Evolutionary conservation across 2,113 vertebrate species (phyloP), one percentile per base, ranked within the genome.

Genomic region (Illadopsis cleaveri): DNA sequence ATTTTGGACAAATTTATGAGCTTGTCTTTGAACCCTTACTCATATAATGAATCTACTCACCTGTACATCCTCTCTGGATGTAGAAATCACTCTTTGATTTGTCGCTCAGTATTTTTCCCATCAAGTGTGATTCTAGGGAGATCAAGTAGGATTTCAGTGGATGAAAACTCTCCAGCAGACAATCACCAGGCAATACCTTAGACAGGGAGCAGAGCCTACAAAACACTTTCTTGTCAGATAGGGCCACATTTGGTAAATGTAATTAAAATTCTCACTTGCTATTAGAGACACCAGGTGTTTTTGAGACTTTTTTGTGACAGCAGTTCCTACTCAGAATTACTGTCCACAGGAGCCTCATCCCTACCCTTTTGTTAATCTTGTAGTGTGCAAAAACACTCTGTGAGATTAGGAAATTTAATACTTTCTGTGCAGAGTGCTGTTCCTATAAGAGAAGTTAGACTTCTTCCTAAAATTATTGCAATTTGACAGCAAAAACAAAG

Each of bases 111-210:
- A 44, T 75, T 77, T 94, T 91, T 91, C 57, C 65, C 57, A 91
- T 84, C 95, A 96, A 90, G 42, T 75, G 54, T 35, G 81, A 35
- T 89, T 88, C 89, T 62, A 75, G 28, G 30, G 56, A 93, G 94
- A 93, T 91, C 83, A 84, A 96, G 82, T 53, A 72, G 86, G 78
- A 95, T 92, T 94, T 91, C 42, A 45, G 33, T 50, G n/a, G 45
- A 89, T 89, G 42, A 94, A 89, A 94, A 81, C 65, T 94, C 60
- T 77, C 58, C 40, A 68, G 70, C 77, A 93, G 61, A 60, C 51
- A 69, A 94, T 93, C 73, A 84, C 25, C 25, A 68, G 25, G n/a
- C 60, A 78, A 60, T 89, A 81, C 5, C 24, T 84, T 64, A 47
- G 65, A 81, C 2, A 84, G 18, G 24, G 11, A 88, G 11, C 19